phyloP scores from a whole-genome alignment of 2,797 vertebrate genomes.

The Dicrostonyx torquatus region DNA sequence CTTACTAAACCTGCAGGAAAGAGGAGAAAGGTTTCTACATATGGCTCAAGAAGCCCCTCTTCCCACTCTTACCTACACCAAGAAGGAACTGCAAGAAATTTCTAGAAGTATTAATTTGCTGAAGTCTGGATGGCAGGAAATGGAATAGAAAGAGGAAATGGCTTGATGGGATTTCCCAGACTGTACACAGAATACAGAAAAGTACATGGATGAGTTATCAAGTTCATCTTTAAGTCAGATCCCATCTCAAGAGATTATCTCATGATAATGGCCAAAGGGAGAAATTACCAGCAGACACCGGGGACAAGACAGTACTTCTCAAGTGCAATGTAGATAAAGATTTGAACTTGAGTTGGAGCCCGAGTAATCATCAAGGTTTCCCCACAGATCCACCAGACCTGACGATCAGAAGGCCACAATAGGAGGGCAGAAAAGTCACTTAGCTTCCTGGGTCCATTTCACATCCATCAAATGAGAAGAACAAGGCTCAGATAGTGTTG shows the following conservation, averaged over 20 bases:
- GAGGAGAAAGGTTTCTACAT: slow-evolving; percentile 68
- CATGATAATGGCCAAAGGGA: not conserved
- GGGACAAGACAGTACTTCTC: not conserved
- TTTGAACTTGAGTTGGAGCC: not conserved
- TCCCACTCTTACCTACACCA: not conserved
- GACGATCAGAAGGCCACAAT: not conserved
- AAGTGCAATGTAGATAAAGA: not conserved
- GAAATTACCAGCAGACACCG: not conserved
- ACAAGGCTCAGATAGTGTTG: too few species aligned
- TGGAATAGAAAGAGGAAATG: slow-evolving; percentile 7
- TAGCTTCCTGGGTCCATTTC: not conserved
- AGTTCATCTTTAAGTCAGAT: slow-evolving; percentile 6
- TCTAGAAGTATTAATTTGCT: slow-evolving; percentile 40
- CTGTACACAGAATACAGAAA: not conserved
- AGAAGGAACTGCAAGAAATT: slow-evolving; percentile 41
- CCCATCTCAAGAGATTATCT: not conserved
- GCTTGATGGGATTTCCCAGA: slow-evolving; percentile 30
- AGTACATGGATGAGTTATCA: not conserved
- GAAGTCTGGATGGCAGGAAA: slow-evolving; percentile 11
- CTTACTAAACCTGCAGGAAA: slow-evolving; percentile 80
- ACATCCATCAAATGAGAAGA: not conserved
- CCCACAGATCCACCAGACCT: not conserved
- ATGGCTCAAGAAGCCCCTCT: not conserved
- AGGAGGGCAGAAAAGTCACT: not conserved
- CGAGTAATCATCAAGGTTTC: not conserved